Base-by-base conservation (phyloP, 2,888 invertebrate species). In the Rhorus exstirpatorius region DNA sequence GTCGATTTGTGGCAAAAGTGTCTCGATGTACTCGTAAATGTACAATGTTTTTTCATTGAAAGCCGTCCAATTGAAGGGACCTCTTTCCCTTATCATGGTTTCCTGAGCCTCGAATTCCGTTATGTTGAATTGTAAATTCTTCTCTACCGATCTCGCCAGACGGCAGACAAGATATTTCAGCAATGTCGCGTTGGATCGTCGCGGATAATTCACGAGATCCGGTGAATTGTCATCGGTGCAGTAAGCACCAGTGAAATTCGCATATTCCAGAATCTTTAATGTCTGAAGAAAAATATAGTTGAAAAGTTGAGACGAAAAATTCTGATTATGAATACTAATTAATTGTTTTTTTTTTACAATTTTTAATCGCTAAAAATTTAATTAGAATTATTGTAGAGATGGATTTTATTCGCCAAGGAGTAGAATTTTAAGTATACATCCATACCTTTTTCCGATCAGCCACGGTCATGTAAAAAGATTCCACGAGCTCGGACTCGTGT, bases 391-490 rank as follows among this genome's bases (percentile, higher is more conserved):
- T 3, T 31, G 31, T 31, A 31, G 6, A 3, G 3, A 2, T 31
- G 31, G 31, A 55, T 55, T 55, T 1, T 31, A 31, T 31, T n/a
- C n/a, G n/a, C n/a, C n/a, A n/a, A n/a, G n/a, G 6, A 4, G 38
- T 19, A 21, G 8, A 7, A 41, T n/a, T 17, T 3, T 1, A 3
- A 46, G 26, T 17, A 17, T 1, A 44, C 2, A n/a, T 49, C 8
- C 77, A 38, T 72, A 91, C 91, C 90, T 91, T 92, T 35, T 87
- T 55, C 24, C 86, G 86, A 81, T 91, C 90, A 0, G 87, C 84
- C 0, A 86, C 84, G 0, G 92, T 92, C 17, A 91, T 84, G 49
- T 90, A 92, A 84, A 92, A 91, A 26, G 91, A 84, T 78, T 92
- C 89, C 19, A 92, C 75, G 55, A 92, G 75, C 49, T 91, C 84